Evolutionary conservation across 2,797 vertebrate species (phyloP), one percentile per base, ranked within the genome.

Genomic region (Sebastes matsubarae): DNA sequence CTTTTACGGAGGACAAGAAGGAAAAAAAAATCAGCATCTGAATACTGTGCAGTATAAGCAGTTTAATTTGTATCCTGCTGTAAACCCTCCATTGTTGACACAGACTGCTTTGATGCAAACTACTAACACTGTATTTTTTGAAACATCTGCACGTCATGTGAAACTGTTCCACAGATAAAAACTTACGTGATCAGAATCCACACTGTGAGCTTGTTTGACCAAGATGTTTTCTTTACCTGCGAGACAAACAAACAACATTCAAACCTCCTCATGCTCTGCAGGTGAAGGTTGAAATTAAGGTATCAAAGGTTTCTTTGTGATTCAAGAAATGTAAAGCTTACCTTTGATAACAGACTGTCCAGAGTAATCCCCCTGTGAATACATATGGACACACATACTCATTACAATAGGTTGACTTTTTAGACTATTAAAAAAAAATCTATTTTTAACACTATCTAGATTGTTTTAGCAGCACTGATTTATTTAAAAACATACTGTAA

Each of bases 161-260:
- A 64, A 63, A 60, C 6, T 11, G 5, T 2, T 24, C 10, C 13
- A 75, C 18, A 59, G 1, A 42, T 13, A 4, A n/a, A 72, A 9
- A 64, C 42, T 90, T 95, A 99, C 98, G 96, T 97, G 97, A 25
- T 96, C 94, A 80, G 93, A 93, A 87, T 97, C 93, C 87, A 97
- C 94, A 9, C 91, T 95, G 25, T 96, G 93, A 79, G 96, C 93
- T 93, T 98, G 97, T 80, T 97, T 97, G 72, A 96, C 94, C 65
- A 98, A 93, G 59, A 94, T 11, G 32, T 96, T 97, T 94, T 99
- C 98, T 95, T 97, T 99, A 74, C 97, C 98, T 99, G 91, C 46
- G 85, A 75, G 81, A 83, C 52, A 91, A 30, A 67, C 4, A 52
- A 63, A 67, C 4, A 52, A 63, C 7, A 54, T 22, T 72, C 1